Evolutionary conservation across 2,888 invertebrate genomes (phyloP), one percentile per base, ranked within the genome.

Genomic region (Dryadula phaetusa): DNA sequence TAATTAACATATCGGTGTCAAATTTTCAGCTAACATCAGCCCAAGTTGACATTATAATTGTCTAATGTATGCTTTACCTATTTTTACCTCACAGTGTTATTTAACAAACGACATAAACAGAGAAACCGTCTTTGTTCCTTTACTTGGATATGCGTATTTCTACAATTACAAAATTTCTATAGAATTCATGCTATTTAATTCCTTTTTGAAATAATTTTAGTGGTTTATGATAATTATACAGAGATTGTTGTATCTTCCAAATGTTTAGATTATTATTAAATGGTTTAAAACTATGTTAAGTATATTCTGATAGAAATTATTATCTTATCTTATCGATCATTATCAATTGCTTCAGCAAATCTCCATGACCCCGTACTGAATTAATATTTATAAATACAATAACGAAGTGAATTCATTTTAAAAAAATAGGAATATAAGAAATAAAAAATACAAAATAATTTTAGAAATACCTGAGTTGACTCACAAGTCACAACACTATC

Each of bases 291-390:
- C 22, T 22, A 2, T 56, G 22, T 52, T 52, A 52, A 52, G 8
- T 56, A n/a, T 25, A 22, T 34, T 56, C 10, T 62, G 44, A 44
- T 58, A 54, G 37, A 22, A 70, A 40, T 47, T 62, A 42, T 52
- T 66, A 66, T 66, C 66, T 70, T 66, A 71, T 71, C 71, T 64
- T 64, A 64, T 66, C 65, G 63, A 70, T 64, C 58, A 52, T 66
- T 69, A 71, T 69, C 69, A 64, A 69, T 69, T 67, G 64, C 61
- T 66, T 47, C 22, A 54, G 44, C 7, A 42, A 56, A 66, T 70
- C 54, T 64, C 68, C 64, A 62, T 68, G 66, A 66, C 65, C 70
- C 61, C 37, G 47, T 60, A 3, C 52, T 40, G 14, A 54, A 42
- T 53, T 61, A 32, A 34, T 16, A 28, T 53, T 53, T 14, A 10